These are phyloP conservation scores for Drosophila percnosoma DNA, from an alignment of 2,888 invertebrate genomes.

Conservation along the genomic window DNA sequence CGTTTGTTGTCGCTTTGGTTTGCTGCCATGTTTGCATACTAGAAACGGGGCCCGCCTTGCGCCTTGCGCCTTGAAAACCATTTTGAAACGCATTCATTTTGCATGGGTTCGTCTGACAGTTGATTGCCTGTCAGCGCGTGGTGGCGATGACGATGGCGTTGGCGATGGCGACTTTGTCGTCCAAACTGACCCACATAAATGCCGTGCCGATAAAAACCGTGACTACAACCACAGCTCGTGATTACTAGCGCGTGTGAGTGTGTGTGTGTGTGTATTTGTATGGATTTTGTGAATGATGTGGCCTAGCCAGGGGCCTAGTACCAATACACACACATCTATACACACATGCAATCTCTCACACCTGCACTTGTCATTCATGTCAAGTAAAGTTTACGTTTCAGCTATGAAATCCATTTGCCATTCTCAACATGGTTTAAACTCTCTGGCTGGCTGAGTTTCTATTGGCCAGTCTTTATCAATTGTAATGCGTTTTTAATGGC, in stretches of 20 bases:
- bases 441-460: conserved; percentile 11
- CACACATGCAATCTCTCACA: conserved; percentile 11
- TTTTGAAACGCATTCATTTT: conserved; percentile 63
- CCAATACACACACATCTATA: conserved; percentile 9
- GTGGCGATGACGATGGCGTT: conserved; percentile 8
- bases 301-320: conserved; percentile 34
- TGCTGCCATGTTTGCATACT: conserved; percentile 32
- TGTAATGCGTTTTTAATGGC: conserved; percentile 79
- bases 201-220: conserved; percentile 54
- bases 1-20: conserved; percentile 37
- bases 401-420: conserved; percentile 44
- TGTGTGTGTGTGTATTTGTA: conserved; percentile 28
- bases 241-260: conserved; percentile 21
- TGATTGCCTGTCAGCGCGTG: conserved; percentile 66
- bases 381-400: conserved; percentile 62
- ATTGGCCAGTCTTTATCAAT: conserved; percentile 60
- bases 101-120: conserved; percentile 54
- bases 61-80: conserved; percentile 54
- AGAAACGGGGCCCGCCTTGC: conserved; percentile 32
- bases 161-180: conserved; percentile 8
- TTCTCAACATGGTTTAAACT: conserved; percentile 10
- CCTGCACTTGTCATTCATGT: conserved; percentile 63
- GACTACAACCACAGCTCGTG: conserved; percentile 45
- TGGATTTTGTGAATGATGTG: conserved; percentile 71
- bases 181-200: conserved; percentile 71